Percentiles rank a stretch among this genome's conserved stretches.
Conservation (phyloP, 2,113 vertebrate species). For the Rhinopomastus cyanomelas region DNA sequence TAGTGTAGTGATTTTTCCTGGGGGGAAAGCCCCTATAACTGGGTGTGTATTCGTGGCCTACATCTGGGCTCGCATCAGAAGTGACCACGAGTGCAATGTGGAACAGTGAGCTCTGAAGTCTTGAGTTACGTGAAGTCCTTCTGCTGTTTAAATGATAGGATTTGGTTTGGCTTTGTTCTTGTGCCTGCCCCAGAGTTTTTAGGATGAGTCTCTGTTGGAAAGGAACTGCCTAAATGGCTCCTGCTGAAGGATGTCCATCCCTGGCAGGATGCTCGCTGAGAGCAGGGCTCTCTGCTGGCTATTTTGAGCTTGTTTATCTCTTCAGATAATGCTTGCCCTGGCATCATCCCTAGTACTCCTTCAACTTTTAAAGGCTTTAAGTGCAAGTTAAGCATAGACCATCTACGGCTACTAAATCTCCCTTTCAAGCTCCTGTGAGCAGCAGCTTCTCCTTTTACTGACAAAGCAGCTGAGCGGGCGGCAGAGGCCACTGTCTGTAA, state of each 20-base stretch:
- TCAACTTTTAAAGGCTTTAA: conserved; percentile 53
- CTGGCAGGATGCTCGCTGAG: accelerated
- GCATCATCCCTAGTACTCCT: conserved; percentile 11
- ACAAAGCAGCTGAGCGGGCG: neutral
- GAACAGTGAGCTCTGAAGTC: neutral
- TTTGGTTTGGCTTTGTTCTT: neutral
- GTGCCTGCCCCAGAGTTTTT: neutral
- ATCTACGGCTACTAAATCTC: neutral
- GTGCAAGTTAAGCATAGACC: conserved; percentile 41
- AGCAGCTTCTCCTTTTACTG: neutral
- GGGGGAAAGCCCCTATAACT: accelerated
- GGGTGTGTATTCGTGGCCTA: accelerated
- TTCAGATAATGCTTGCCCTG: conserved; percentile 60
- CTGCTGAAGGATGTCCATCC: neutral
- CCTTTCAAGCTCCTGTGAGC: neutral
- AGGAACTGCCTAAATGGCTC: neutral
- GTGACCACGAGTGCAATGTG: accelerated
- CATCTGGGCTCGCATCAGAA: neutral
- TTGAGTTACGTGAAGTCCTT: neutral
- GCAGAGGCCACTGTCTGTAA: neutral
- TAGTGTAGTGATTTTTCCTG: neutral
- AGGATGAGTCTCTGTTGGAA: neutral
- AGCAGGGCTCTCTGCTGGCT: neutral
- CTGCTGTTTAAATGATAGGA: neutral
- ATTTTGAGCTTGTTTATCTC: conserved; percentile 56